phyloP scores from a whole-genome alignment of 1,140 invertebrate genomes.

The Cyclargus thomasi region DNA sequence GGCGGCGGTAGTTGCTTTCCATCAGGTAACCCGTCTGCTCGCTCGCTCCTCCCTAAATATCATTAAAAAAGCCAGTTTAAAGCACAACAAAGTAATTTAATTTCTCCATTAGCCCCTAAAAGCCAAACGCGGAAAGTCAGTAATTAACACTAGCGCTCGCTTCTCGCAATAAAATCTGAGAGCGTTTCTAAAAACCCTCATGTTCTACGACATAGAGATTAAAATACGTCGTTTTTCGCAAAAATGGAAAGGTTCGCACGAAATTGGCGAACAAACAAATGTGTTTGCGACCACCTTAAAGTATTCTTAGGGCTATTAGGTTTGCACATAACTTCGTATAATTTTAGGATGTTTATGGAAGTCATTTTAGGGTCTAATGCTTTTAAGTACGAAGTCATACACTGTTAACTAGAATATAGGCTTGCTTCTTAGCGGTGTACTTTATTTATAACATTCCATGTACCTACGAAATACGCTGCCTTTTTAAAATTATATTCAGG shows the following conservation, averaged over 20 bases:
- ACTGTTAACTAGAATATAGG: no score
- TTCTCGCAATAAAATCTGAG: neutral
- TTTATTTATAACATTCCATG: no score
- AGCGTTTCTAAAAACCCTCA: neutral
- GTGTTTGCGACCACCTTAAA: slow-evolving; percentile 65
- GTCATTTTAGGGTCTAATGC: slow-evolving; percentile 28
- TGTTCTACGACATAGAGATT: neutral
- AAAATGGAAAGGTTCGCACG: slow-evolving; percentile 28
- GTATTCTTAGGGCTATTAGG: slow-evolving; percentile 48
- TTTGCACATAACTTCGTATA: slow-evolving; percentile 27
- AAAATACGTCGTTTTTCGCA: neutral
- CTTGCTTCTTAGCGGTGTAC: no score
- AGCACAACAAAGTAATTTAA: neutral
- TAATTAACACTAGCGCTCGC: neutral
- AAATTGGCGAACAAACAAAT: slow-evolving; percentile 61
- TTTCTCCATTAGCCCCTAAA: neutral
- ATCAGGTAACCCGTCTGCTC: no score
- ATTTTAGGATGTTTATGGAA: slow-evolving; percentile 44
- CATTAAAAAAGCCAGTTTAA: no score
- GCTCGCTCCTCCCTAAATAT: no score
- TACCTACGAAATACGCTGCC: no score
- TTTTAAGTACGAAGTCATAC: no score
- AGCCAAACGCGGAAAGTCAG: neutral
- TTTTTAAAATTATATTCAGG: no score
- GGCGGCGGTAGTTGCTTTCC: no score